Percentiles rank a stretch among this genome's conserved stretches.
Conservation (phyloP, 2,797 vertebrate genomes). For the Rhadinocentrus ornatus region DNA sequence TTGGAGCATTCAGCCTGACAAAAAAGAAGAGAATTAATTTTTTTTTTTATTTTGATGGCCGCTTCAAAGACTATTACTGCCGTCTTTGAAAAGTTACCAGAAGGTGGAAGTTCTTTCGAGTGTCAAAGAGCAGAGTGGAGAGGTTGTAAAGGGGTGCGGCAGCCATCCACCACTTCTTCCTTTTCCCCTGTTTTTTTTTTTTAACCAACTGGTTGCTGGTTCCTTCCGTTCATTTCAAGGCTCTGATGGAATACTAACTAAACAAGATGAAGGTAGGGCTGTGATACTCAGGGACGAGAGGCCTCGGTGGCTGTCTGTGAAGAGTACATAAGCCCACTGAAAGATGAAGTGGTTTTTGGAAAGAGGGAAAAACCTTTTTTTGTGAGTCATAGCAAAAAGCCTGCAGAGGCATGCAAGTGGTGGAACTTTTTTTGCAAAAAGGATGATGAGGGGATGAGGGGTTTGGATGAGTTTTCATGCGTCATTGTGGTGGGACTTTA, state of each 20-base stretch:
- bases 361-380: conserved; percentile 24
- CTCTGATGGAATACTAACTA: conserved; percentile 70
- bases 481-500: background rate
- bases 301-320: conserved; percentile 41
- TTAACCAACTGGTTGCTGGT: conserved; percentile 1
- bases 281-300: conserved; percentile 46
- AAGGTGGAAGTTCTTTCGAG: conserved; percentile 68
- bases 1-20: conserved; percentile 56
- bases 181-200: background rate
- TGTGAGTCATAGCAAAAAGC: conserved; percentile 30
- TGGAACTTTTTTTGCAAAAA: background rate
- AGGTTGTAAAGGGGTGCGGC: conserved; percentile 40
- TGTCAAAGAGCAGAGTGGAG: conserved; percentile 54
- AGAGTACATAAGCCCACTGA: conserved; percentile 57
- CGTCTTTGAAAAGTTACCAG: conserved; percentile 78
- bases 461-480: background rate
- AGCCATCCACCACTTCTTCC: conserved; percentile 30
- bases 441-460: background rate
- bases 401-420: background rate
- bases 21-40: conserved; percentile 59
- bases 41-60: no score
- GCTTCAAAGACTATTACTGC: conserved; percentile 79
- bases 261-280: conserved; percentile 69
- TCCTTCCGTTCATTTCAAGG: conserved; percentile 28
- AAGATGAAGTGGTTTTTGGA: conserved; percentile 50